Base-by-base conservation (phyloP, 2,888 invertebrate genomes). In the Bombyx huttoni region DNA sequence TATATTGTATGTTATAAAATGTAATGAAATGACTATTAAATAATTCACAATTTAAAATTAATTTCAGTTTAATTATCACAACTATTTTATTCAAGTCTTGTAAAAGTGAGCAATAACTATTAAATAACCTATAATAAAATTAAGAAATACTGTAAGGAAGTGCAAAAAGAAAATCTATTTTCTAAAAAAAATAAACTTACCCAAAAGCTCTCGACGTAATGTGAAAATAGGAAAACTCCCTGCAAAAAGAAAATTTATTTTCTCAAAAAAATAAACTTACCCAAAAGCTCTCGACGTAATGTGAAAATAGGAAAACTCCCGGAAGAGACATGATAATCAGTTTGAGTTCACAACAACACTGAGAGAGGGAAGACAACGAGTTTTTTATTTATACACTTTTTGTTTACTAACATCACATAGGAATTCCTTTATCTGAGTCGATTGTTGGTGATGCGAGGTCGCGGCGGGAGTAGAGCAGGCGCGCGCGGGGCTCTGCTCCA, bases 331-430 rank as follows among this genome's bases (percentile, higher is more conserved):
- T 88, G 63, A 62, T 81, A 63, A 57, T 69, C 67, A 64, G 74
- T 63, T 70, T 66, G 68, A 66, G 65, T 72, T 76, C 79, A 81
- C 78, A 63, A 67, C 61, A 60, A 69, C 73, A 82, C 78, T 84
- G 79, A 71, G 69, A 68, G 68, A 59, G 66, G 63, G 67, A 64
- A 61, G 71, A 74, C 77, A 66, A 62, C 59, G 69, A 67, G 63
- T 54, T 80, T 81, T 81, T 80, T 83, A 82, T 83, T 73, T 80
- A 77, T 73, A 74, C 81, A 82, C 78, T 81, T 80, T 78, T 79
- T 86, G 79, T 86, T 85, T 85, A 82, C 79, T 79, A 87, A 84
- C 86, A 85, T 82, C 73, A 81, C 83, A 81, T 72, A 73, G 64
- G 69, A 72, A 74, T 74, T 72, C 66, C 65, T 78, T 75, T 72